Evolutionary conservation across 2,113 vertebrate species (phyloP).

Genomic region (Anguilla rostrata): DNA sequence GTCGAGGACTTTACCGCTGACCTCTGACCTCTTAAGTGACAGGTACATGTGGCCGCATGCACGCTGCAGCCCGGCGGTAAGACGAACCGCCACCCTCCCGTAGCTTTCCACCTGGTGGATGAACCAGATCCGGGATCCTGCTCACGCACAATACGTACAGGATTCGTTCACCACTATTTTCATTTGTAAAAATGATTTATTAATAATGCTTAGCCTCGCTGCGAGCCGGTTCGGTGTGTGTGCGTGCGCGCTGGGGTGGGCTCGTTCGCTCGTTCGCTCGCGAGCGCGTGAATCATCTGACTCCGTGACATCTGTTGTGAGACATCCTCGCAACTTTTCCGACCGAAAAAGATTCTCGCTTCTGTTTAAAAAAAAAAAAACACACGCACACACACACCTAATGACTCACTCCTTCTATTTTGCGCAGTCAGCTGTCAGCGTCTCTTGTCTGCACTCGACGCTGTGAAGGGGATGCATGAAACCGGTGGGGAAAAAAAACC

Average conservation of each 20-base stretch:
- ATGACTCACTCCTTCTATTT: conserved; percentile 63
- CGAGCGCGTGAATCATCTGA: conserved; percentile 36
- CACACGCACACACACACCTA: conserved; percentile 38
- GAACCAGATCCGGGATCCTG: background rate
- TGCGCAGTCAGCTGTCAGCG: conserved; percentile 65
- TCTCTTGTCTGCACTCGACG: conserved; percentile 66
- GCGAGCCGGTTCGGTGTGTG: background rate
- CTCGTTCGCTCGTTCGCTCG: conserved; percentile 19
- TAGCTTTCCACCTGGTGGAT: background rate
- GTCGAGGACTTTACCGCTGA: background rate
- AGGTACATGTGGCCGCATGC: background rate
- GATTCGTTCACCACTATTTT: background rate
- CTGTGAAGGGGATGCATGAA: conserved; percentile 58
- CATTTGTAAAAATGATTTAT: background rate
- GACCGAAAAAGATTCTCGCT: conserved; percentile 42
- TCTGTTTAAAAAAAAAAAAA: conserved; percentile 60
- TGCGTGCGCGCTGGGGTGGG: too few relatives aligned
- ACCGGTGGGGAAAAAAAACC: conserved; percentile 40
- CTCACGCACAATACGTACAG: background rate
- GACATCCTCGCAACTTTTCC: conserved; percentile 54
- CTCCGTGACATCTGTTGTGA: conserved; percentile 51
- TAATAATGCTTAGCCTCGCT: background rate
- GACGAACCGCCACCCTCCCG: background rate
- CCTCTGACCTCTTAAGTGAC: conserved; percentile 9
- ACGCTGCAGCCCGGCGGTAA: background rate